phyloP scores from a whole-genome alignment of 2,888 invertebrate species.

The Drosophila limbata region DNA sequence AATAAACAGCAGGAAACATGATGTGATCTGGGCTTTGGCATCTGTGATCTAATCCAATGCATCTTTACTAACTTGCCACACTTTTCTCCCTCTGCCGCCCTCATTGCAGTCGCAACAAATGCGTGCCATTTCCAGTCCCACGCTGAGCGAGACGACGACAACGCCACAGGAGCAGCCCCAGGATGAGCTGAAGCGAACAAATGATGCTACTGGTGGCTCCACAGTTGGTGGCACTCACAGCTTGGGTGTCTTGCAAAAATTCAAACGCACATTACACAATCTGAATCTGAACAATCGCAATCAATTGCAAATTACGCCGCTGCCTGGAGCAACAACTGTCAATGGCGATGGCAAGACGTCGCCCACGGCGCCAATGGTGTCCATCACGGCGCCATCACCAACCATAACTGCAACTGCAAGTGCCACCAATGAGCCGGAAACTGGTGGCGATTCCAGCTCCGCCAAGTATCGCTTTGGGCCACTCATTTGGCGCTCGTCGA shows the following conservation, averaged over 20 bases:
- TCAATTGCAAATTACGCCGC: constrained; percentile 64
- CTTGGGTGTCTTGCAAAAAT: constrained; percentile 88
- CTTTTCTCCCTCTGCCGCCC: neutral
- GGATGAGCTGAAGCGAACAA: constrained; percentile 17
- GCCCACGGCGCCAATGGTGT: constrained; percentile 48
- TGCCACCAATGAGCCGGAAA: neutral
- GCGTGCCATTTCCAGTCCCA: constrained; percentile 85
- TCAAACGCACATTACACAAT: constrained; percentile 89
- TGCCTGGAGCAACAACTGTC: constrained; percentile 27
- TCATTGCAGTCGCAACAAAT: constrained; percentile 84
- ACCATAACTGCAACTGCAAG: neutral
- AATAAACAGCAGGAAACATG: constrained; percentile 10
- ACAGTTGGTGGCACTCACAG: constrained; percentile 22
- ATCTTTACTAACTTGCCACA: neutral
- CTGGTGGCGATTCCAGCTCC: constrained; percentile 53
- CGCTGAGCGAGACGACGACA: constrained; percentile 73
- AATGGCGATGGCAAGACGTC: constrained; percentile 34
- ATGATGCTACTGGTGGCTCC: constrained; percentile 7
- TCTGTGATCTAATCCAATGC: neutral
- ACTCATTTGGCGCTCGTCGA: constrained; percentile 90
- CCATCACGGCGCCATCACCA: constrained; percentile 37
- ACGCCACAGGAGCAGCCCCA: constrained; percentile 17
- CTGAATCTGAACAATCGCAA: constrained; percentile 83
- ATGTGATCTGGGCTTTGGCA: no score
- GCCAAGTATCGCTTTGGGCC: constrained; percentile 88